Base-by-base conservation (phyloP, 2,113 vertebrate species). In the Nycticorax nycticorax region DNA sequence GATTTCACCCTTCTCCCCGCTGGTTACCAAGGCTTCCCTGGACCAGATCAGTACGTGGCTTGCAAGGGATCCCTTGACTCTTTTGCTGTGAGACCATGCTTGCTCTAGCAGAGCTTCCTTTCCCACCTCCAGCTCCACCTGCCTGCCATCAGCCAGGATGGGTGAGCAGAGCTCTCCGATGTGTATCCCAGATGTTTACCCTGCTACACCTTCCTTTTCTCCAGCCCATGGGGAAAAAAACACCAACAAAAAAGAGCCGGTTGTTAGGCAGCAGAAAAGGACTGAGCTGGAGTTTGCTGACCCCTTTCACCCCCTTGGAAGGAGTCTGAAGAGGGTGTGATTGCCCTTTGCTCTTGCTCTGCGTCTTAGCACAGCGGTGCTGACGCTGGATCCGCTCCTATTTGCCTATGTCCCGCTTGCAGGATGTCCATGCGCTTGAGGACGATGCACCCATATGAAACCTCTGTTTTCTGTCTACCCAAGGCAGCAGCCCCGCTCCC, bases 331-430 rank as follows among this genome's bases (percentile, higher is more conserved):
- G 71, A 66, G 66, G 32, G 67, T 23, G 19, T 92, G 57, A 32
- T 85, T 88, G 78, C 77, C 35, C 59, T 92, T 90, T 93, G 48
- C 82, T 90, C 52, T 55, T 79, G 32, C 24, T 82, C 53, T 85
- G 45, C 67, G 17, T 30, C 66, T 68, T 50, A 64, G 53, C 52
- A 59, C 30, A 72, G 88, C n/a, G 22, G 20, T 64, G 74, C 43
- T 68, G 37, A 62, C 73, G 7, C 15, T 63, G 56, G 39, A 56
- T 93, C 67, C 2, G 3, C 76, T 85, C 33, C 59, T 62, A 64
- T 2, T 81, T 78, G 52, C 69, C 35, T 52, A 4, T 1, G 1
- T 45, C 48, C 50, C 3, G 0, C 2, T 7, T 57, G 50, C 71
- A 76, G 82, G 18, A 76, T 85, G 27, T 69, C 48, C 56, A 0